Percentiles rank a stretch among this genome's conserved stretches.
Conservation (phyloP, 2,797 vertebrate genomes). For the Balearica regulorum region DNA sequence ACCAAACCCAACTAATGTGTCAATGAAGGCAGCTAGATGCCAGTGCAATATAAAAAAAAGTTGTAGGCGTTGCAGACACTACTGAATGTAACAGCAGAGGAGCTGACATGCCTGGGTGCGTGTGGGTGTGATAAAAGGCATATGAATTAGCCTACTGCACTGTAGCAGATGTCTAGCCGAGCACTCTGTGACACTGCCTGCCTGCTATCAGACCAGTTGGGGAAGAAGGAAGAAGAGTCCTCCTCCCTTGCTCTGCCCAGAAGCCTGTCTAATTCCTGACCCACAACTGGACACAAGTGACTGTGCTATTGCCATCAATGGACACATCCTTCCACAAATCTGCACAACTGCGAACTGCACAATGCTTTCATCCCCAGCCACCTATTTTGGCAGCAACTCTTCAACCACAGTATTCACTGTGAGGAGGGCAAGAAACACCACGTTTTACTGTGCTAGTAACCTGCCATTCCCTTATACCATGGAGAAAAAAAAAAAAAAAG, state of each 20-base stretch:
- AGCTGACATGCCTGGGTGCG: background rate
- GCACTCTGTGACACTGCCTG: background rate
- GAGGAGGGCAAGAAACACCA: background rate
- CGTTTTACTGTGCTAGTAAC: background rate
- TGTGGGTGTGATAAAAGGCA: constrained; percentile 28
- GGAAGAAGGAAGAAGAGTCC: background rate
- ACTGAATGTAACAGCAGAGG: background rate
- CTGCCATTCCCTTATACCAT: background rate
- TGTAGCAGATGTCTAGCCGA: background rate
- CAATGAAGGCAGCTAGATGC: background rate
- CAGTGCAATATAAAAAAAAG: background rate
- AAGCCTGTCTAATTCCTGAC: background rate
- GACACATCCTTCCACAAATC: background rate
- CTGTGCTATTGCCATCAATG: fast-evolving
- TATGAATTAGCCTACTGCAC: background rate
- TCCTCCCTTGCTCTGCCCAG: background rate
- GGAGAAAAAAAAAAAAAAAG: background rate
- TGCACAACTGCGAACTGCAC: background rate
- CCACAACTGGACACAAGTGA: background rate
- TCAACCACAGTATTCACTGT: background rate
- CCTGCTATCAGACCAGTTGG: background rate
- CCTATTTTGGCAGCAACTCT: fast-evolving
- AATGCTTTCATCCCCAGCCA: background rate
- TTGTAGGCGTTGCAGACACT: constrained; percentile 18
- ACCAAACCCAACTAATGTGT: background rate